A percentile compares a stretch with the other conserved stretches of the same genome.
These are phyloP conservation scores for Lepidurus couesii DNA, from an alignment of 1,140 invertebrate genomes.

Conservation along the genomic window DNA sequence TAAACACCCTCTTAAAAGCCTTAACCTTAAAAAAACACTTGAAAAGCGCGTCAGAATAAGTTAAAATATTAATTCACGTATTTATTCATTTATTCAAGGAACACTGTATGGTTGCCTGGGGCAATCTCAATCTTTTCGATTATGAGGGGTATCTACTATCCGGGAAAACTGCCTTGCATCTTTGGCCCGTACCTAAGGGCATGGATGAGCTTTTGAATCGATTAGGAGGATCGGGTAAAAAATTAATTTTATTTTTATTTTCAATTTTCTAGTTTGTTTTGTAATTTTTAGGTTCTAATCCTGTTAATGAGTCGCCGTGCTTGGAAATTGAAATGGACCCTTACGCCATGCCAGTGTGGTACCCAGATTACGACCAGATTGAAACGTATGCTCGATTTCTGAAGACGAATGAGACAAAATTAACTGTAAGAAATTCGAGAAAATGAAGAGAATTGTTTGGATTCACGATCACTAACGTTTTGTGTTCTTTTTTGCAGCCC, in stretches of 20 bases:
- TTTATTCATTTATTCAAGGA: slow-evolving; percentile 44
- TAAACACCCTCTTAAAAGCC: too few species aligned
- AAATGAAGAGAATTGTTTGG: background rate
- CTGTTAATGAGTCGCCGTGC: slow-evolving; percentile 51
- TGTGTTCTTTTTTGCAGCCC: background rate
- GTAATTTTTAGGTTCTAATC: slow-evolving; percentile 46
- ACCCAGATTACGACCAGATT: slow-evolving; percentile 47
- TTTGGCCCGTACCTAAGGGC: slow-evolving; percentile 53
- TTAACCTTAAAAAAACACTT: too few species aligned
- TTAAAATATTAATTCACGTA: background rate
- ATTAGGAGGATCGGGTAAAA: slow-evolving; percentile 39
- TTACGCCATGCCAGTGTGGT: slow-evolving; percentile 46
- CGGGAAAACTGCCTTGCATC: slow-evolving; percentile 49
- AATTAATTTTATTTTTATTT: background rate
- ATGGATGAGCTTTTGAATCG: slow-evolving; percentile 46
- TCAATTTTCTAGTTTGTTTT: background rate
- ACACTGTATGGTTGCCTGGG: slow-evolving; percentile 53
- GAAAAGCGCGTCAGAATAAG: too few species aligned
- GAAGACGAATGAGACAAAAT: slow-evolving; percentile 23
- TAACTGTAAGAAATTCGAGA: background rate
- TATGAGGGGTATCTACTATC: slow-evolving; percentile 50
- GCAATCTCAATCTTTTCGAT: slow-evolving; percentile 58
- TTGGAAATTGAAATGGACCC: slow-evolving; percentile 53
- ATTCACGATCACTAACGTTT: background rate
- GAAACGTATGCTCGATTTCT: slow-evolving; percentile 44